Conservation (phyloP, 92 coral and sea anemone genomes). For the Parazoanthus darwini region DNA sequence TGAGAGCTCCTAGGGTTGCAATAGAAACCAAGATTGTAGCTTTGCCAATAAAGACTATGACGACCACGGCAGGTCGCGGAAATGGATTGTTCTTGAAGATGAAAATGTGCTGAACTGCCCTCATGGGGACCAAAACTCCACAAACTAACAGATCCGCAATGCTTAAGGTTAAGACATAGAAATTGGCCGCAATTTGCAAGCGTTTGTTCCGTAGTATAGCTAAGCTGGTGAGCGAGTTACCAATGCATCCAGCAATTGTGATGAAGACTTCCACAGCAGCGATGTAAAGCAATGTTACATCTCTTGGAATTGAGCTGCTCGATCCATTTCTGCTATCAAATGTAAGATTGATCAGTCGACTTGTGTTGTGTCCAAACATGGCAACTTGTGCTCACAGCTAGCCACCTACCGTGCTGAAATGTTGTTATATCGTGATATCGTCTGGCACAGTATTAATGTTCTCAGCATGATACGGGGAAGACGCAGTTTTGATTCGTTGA, state of each 20-base stretch:
- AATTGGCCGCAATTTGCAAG: conserved; percentile 58
- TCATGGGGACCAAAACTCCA: conserved; percentile 56
- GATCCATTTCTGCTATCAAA: conserved; percentile 10
- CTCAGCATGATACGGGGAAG: neutral
- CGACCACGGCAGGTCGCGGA: conserved; percentile 22
- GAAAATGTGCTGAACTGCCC: conserved; percentile 59
- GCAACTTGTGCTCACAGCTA: neutral
- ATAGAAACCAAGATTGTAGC: conserved; percentile 60
- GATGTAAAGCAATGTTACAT: conserved; percentile 21
- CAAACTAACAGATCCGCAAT: conserved; percentile 57
- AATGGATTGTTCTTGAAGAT: conserved; percentile 37
- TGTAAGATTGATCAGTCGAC: neutral
- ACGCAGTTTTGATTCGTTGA: neutral
- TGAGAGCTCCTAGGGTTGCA: conserved; percentile 49
- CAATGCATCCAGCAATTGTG: conserved; percentile 46
- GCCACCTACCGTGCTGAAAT: neutral
- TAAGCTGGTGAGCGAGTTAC: conserved; percentile 53
- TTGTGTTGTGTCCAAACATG: conserved; percentile 21
- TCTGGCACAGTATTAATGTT: neutral
- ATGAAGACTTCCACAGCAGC: conserved; percentile 50
- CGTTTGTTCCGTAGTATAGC: conserved; percentile 55
- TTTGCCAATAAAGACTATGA: conserved; percentile 55
- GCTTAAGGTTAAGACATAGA: conserved; percentile 52
- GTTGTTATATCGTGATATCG: neutral
- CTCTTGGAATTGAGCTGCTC: neutral